Percentiles rank a stretch among this genome's conserved stretches.
Conservation (phyloP, 2,797 vertebrate species). For the Thunnus albacares region DNA sequence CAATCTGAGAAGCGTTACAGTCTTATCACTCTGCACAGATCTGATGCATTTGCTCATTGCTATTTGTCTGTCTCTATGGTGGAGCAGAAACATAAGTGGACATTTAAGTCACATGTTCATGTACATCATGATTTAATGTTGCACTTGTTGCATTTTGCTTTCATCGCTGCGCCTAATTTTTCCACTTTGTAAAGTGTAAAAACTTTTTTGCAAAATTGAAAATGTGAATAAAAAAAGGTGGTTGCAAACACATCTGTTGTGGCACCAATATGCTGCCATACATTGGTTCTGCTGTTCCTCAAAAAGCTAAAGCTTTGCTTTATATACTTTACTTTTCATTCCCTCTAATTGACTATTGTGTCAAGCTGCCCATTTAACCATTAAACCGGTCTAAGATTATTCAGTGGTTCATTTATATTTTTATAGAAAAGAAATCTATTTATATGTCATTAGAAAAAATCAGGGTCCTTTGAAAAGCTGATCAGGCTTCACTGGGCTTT, state of each 20-base stretch:
- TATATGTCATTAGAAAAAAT: slow-evolving; percentile 1
- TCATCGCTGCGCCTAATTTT: no score
- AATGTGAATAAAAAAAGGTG: no score
- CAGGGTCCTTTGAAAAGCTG: slow-evolving; percentile 21
- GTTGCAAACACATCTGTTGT: background rate
- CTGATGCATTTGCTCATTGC: no score
- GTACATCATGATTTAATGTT: no score
- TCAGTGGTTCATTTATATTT: slow-evolving; percentile 29
- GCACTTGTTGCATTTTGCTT: no score
- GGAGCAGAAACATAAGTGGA: no score
- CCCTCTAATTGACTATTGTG: slow-evolving; percentile 17
- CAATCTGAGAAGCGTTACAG: background rate
- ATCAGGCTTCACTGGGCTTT: background rate
- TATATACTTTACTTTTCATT: background rate
- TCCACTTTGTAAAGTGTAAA: no score
- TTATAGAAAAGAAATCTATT: slow-evolving; percentile 14
- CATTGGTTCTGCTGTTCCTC: background rate
- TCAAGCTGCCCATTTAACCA: slow-evolving; percentile 11
- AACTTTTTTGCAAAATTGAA: no score
- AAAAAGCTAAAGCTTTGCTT: background rate
- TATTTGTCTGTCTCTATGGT: no score
- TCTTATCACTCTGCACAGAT: no score
- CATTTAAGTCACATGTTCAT: no score
- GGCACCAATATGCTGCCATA: background rate
- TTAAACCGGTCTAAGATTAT: slow-evolving; percentile 9